Conservation (phyloP, 2,797 vertebrate species). For the Ciconia nigra region DNA sequence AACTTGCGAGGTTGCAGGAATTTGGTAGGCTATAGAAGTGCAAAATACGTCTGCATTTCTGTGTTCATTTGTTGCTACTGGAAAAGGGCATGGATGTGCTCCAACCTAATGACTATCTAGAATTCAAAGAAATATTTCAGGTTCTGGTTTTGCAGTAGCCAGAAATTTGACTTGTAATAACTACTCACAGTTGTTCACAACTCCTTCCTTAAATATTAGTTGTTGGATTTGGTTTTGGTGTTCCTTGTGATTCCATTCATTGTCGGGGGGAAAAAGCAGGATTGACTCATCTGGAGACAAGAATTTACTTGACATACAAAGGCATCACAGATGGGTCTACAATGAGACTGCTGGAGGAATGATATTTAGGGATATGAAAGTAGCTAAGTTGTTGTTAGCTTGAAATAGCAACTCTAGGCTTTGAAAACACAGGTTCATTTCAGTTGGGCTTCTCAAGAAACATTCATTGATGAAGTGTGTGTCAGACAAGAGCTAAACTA, state of each 20-base stretch:
- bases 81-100: not conserved
- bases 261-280: not conserved
- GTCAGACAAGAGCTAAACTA: not conserved
- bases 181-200: not conserved
- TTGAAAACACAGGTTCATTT: not conserved
- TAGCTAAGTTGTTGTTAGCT: not conserved
- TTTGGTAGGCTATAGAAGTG: not conserved
- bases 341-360: not conserved
- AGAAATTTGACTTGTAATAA: not conserved
- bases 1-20: not conserved
- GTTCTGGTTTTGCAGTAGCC: not conserved
- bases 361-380: not conserved
- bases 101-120: accelerated
- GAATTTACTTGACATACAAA: not conserved
- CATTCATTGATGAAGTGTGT: not conserved
- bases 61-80: not conserved
- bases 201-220: not conserved
- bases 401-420: not conserved
- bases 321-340: not conserved
- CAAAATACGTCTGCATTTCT: not conserved
- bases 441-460: not conserved
- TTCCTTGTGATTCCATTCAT: not conserved
- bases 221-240: not conserved
- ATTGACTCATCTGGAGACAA: not conserved
- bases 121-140: not conserved